Evolutionary conservation across 1,140 invertebrate genomes (phyloP), one percentile per base, ranked within the genome.

Genomic region (Tetragnatha versicolor): DNA sequence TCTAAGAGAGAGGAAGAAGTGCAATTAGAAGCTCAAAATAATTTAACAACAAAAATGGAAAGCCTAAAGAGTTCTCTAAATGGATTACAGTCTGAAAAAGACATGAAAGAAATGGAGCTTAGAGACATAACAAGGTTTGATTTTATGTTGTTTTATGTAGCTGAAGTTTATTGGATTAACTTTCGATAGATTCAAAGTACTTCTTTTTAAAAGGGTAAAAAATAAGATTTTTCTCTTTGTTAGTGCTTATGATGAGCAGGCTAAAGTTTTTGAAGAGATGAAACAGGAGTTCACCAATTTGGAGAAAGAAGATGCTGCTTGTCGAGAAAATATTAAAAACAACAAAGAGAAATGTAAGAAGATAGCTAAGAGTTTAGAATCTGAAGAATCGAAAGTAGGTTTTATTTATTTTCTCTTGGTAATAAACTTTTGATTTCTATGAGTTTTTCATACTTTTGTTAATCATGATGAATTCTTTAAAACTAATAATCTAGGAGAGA

Each of bases 291-390:
- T 65, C 20, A 65, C n/a, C 17, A 29, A 47, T 5, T 39, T 76
- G 7, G 73, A 76, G 29, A 25, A 22, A 3, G 14, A 31, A 37
- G 73, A 76, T 76, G 73, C 42, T 39, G 61, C 73, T 6, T 65
- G 73, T 42, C 27, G 73, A 31, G 73, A 76, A 65, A 76, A 76
- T 66, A 25, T 76, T 20, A 76, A 76, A 31, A 76, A 33, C 17
- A 53, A 61, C n/a, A 76, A 76, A 39, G 73, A 76, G 5, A 76
- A 76, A 22, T 37, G 47, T 10, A 76, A 76, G 33, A 76, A 76
- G 10, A 20, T 76, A 4, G n/a, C 31, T 22, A 76, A 76, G 66
- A 42, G 10, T 29, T 53, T 76, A 29, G 60, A 76, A 39, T 20
- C 73, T 35, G 73, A 76, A 65, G 60, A 76, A 66, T 2, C 14